These are phyloP conservation scores for Ophonus ardosiacus DNA, from an alignment of 2,888 invertebrate species.

Conservation along the genomic window DNA sequence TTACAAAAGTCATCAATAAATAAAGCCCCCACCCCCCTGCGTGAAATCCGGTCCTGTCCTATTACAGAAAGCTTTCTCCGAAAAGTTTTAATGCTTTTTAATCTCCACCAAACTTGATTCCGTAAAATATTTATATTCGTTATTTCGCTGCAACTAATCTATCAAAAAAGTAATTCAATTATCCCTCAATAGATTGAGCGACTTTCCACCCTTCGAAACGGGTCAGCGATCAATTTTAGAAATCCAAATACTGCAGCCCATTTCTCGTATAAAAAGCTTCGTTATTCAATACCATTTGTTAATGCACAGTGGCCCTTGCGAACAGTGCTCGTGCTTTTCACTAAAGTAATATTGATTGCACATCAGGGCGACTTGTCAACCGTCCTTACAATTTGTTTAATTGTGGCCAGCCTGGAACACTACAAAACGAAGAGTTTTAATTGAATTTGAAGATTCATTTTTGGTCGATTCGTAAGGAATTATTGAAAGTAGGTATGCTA, in stretches of 20 bases:
- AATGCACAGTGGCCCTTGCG: conserved; percentile 13
- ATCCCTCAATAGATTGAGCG: conserved; percentile 33
- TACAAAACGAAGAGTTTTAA: conserved; percentile 10
- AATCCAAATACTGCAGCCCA: conserved; percentile 50
- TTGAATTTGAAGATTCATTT: conserved; percentile 42
- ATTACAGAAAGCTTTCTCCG: conserved; percentile 25
- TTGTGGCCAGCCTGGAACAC: background rate
- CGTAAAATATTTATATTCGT: conserved; percentile 40
- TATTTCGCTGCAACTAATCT: conserved; percentile 31
- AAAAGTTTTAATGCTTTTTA: conserved; percentile 49
- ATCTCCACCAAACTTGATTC: conserved; percentile 27
- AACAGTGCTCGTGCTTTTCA: background rate
- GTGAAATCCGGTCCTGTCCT: background rate
- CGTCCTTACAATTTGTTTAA: conserved; percentile 23
- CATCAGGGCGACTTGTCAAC: background rate
- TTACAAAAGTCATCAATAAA: too few relatives aligned
- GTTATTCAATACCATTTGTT: conserved; percentile 57
- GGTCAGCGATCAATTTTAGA: conserved; percentile 55
- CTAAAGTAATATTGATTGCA: background rate
- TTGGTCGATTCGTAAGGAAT: background rate
- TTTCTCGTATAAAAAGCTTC: conserved; percentile 42
- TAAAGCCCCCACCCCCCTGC: too few relatives aligned
- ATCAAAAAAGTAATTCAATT: conserved; percentile 50
- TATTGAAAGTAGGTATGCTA: background rate
- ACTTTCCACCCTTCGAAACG: conserved; percentile 18